Percentiles rank a stretch among this genome's conserved stretches.
Evolutionary conservation across 2,888 invertebrate genomes (phyloP).

Genomic region (Atrina japonica): DNA sequence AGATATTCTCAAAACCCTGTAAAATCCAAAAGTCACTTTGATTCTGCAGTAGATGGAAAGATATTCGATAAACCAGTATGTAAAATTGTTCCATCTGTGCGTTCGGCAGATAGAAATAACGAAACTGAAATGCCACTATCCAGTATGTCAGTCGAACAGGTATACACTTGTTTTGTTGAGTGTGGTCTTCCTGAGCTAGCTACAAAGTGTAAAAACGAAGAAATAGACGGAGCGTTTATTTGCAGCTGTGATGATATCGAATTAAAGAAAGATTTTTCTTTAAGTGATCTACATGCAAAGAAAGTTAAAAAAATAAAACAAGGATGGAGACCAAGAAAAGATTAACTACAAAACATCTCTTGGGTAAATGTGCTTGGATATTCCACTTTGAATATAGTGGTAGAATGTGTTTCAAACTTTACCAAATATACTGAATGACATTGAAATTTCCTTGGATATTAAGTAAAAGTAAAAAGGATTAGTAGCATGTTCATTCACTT

Average conservation of each 20-base stretch:
- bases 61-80: neutral
- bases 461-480: too few relatives aligned
- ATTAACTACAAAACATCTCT: neutral
- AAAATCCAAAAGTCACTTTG: too few relatives aligned
- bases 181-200: constrained; percentile 31
- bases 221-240: constrained; percentile 51
- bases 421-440: too few relatives aligned
- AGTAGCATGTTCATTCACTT: too few relatives aligned
- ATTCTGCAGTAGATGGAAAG: too few relatives aligned
- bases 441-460: too few relatives aligned
- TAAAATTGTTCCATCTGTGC: constrained; percentile 2
- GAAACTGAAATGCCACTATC: neutral
- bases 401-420: too few relatives aligned
- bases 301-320: constrained; percentile 19
- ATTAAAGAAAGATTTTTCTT: constrained; percentile 42
- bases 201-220: constrained; percentile 41
- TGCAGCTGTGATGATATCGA: constrained; percentile 37
- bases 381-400: too few relatives aligned
- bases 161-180: neutral
- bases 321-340: constrained; percentile 10
- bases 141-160: constrained; percentile 1
- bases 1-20: neutral
- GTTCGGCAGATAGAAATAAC: neutral
- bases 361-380: neutral
- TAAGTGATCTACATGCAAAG: constrained; percentile 9